Evolutionary conservation across 2,113 vertebrate species (phyloP).

Genomic region (Rhinopomastus cyanomelas): DNA sequence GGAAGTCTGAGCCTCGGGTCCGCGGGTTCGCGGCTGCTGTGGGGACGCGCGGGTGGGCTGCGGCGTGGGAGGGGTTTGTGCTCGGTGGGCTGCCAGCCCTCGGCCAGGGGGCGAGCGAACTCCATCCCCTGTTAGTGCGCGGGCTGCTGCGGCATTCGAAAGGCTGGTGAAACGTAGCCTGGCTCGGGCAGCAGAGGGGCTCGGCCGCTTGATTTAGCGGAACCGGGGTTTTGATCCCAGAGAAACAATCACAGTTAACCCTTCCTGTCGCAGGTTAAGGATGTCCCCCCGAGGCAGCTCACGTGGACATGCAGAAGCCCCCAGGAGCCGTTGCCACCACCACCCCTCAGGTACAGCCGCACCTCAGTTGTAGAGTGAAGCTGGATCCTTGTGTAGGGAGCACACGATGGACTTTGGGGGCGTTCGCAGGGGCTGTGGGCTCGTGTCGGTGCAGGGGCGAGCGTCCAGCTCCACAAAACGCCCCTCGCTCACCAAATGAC

Average conservation of each 20-base stretch:
- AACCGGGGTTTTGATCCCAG: not conserved
- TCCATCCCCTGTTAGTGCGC: not conserved
- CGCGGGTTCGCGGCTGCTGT: too few species aligned
- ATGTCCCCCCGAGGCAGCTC: not conserved
- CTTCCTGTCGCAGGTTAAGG: fast-evolving
- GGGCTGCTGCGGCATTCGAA: not conserved
- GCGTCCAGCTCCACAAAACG: not conserved
- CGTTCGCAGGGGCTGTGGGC: fast-evolving
- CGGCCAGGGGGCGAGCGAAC: too few species aligned
- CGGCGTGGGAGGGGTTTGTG: too few species aligned
- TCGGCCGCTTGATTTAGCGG: not conserved
- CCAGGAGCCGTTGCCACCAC: too few species aligned
- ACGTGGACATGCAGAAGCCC: too few species aligned
- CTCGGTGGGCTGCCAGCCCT: too few species aligned
- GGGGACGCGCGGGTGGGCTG: too few species aligned
- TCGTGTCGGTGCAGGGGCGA: fast-evolving
- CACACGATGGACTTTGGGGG: not conserved
- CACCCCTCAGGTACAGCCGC: too few species aligned
- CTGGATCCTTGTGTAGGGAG: too few species aligned
- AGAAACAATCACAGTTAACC: not conserved
- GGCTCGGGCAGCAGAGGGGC: not conserved
- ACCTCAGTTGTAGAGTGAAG: too few species aligned
- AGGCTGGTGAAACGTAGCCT: not conserved
- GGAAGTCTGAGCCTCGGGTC: too few species aligned
- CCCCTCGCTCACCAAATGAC: not conserved